phyloP scores from a whole-genome alignment of 37 sponge, comb jelly and placozoan species.

The Ianthella basta region DNA sequence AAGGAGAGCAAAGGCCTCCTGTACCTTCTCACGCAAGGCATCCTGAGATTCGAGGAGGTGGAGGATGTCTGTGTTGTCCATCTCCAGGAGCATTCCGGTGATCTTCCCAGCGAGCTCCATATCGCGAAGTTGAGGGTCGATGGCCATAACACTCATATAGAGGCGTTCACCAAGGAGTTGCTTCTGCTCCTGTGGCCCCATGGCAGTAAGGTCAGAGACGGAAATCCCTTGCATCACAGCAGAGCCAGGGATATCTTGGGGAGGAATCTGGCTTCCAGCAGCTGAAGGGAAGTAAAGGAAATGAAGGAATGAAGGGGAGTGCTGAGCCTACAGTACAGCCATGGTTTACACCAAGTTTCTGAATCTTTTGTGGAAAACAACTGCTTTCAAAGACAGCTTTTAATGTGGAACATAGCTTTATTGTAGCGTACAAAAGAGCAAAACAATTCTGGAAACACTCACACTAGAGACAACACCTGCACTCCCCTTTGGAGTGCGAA shows the following conservation, averaged over 20 bases:
- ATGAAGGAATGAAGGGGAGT: background rate
- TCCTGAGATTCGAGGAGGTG: constrained; percentile 92
- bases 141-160: constrained; percentile 70
- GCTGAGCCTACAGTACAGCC: too few relatives aligned
- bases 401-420: too few relatives aligned
- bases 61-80: constrained; percentile 94
- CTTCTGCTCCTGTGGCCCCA: constrained; percentile 91
- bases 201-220: constrained; percentile 45
- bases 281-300: background rate
- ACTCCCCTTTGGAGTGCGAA: too few relatives aligned
- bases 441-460: too few relatives aligned
- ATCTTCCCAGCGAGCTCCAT: constrained; percentile 92
- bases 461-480: too few relatives aligned
- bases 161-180: constrained; percentile 96
- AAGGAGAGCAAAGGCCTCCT: constrained; percentile 93
- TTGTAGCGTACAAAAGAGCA: too few relatives aligned
- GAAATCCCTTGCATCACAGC: background rate
- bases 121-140: constrained; percentile 45
- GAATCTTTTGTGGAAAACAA: too few relatives aligned
- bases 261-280: constrained; percentile 1
- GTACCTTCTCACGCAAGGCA: constrained; percentile 85
- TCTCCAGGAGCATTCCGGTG: constrained; percentile 98
- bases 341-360: too few relatives aligned
- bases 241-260: too few relatives aligned
- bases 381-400: too few relatives aligned